These are phyloP conservation scores for Cephus runcator DNA, from an alignment of 2,888 invertebrate genomes.

Conservation along the genomic window DNA sequence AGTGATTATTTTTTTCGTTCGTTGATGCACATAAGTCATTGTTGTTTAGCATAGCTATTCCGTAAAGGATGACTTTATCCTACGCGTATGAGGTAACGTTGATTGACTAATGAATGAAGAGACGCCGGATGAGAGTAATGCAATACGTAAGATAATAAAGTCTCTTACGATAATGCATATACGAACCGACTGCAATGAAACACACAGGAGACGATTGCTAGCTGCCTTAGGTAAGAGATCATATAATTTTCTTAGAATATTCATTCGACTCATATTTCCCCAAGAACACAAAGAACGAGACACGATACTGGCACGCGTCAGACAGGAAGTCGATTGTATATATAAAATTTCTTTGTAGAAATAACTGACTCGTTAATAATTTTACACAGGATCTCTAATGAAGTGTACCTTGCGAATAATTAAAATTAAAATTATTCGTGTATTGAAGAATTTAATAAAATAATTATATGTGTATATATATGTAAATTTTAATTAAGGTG, in stretches of 20 bases:
- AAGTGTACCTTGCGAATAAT: background rate
- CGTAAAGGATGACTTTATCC: background rate
- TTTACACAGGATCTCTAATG: background rate
- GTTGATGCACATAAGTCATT: background rate
- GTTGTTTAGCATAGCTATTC: background rate
- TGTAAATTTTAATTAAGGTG: background rate
- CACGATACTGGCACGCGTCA: background rate
- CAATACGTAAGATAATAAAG: background rate
- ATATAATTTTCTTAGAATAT: background rate
- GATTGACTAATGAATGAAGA: background rate
- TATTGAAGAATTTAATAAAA: background rate
- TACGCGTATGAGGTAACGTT: background rate
- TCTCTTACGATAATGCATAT: background rate
- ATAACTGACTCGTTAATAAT: background rate
- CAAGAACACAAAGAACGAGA: background rate
- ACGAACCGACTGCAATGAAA: background rate
- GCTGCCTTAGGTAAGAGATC: background rate
- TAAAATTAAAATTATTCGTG: background rate
- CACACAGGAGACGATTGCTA: background rate
- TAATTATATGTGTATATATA: background rate
- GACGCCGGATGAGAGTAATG: background rate
- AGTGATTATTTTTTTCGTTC: background rate
- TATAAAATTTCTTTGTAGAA: background rate
- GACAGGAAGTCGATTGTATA: background rate
- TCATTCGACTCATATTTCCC: background rate